Conservation (phyloP, 2,888 invertebrate species). For the Terebella lapidaria region DNA sequence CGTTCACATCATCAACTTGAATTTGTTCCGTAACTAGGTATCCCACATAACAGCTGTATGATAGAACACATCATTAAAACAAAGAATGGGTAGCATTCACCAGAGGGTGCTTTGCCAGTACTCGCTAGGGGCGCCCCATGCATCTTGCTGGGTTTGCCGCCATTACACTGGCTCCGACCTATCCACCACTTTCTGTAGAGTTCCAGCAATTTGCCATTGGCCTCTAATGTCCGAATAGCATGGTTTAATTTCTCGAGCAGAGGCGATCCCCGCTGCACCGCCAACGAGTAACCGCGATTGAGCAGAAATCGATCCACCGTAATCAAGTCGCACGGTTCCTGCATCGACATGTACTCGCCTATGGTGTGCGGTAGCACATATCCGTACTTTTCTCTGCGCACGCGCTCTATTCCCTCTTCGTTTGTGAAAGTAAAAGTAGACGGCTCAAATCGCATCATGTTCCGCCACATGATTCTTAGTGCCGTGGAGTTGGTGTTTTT, state of each 20-base stretch:
- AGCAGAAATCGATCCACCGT: slow-evolving; percentile 21
- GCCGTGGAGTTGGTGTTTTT: slow-evolving; percentile 15
- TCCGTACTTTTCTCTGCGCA: slow-evolving; percentile 20
- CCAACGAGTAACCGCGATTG: slow-evolving; percentile 15
- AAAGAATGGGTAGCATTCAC: too few relatives aligned
- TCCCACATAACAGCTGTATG: too few relatives aligned
- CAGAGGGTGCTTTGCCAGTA: too few relatives aligned
- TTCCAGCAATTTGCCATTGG: slow-evolving; percentile 8
- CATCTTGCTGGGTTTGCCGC: too few relatives aligned
- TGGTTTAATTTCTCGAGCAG: slow-evolving; percentile 13
- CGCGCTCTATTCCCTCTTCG: slow-evolving; percentile 18
- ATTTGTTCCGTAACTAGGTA: too few relatives aligned
- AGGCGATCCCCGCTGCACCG: slow-evolving; percentile 14
- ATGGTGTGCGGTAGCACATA: slow-evolving; percentile 20
- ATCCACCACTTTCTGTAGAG: slow-evolving; percentile 23
- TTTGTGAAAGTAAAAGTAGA: slow-evolving; percentile 12
- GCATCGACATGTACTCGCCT: slow-evolving; percentile 16
- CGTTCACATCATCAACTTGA: too few relatives aligned
- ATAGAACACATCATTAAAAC: too few relatives aligned
- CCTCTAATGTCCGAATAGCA: slow-evolving; percentile 8
- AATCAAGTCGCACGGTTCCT: slow-evolving; percentile 19
- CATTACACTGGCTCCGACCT: slow-evolving; percentile 10
- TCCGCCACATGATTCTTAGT: slow-evolving; percentile 13
- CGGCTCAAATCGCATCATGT: slow-evolving; percentile 13
- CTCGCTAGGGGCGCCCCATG: too few relatives aligned